Percentiles rank a stretch among this genome's conserved stretches.
These are phyloP conservation scores for Drosophila pallidifrons DNA, from an alignment of 1,140 invertebrate genomes.

Conservation along the genomic window DNA sequence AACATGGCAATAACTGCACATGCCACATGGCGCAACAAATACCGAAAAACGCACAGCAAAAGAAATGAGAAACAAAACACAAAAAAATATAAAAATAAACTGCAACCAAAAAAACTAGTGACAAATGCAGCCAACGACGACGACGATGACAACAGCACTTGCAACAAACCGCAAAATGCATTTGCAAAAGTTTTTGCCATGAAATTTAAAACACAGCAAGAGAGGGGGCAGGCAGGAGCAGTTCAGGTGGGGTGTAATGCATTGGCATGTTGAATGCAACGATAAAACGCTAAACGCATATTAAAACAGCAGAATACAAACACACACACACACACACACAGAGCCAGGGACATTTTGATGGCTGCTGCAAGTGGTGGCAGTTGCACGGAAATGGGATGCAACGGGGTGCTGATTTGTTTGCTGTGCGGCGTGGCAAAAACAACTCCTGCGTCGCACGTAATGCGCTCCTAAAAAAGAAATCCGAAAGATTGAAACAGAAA, in stretches of 20 bases:
- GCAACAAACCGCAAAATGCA: constrained; percentile 62
- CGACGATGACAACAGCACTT: constrained; percentile 12
- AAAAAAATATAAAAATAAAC: constrained; percentile 29
- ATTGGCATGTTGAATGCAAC: constrained; percentile 59
- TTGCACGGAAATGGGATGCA: not conserved
- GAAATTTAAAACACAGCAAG: constrained; percentile 39
- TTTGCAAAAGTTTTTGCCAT: constrained; percentile 61
- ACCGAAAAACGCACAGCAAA: constrained; percentile 33
- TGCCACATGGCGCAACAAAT: constrained; percentile 52
- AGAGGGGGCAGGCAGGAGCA: not conserved
- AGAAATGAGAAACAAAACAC: constrained; percentile 47
- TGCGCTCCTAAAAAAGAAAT: constrained; percentile 35
- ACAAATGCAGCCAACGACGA: constrained; percentile 42
- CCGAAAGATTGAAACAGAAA: constrained; percentile 39
- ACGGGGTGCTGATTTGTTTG: constrained; percentile 59
- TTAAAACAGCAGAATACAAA: constrained; percentile 55
- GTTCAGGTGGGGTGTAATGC: constrained; percentile 53
- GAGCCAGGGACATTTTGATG: constrained; percentile 41
- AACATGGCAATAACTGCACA: constrained; percentile 49
- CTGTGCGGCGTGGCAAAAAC: constrained; percentile 32
- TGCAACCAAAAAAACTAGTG: constrained; percentile 29
- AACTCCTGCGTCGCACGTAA: constrained; percentile 54
- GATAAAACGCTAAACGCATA: constrained; percentile 74
- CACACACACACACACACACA: constrained; percentile 26
- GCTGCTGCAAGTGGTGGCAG: constrained; percentile 14